Evolutionary conservation across 30 jellyfish, hydroid and myxozoan genomes (phyloP).

Genomic region (Hydra vulgaris): DNA sequence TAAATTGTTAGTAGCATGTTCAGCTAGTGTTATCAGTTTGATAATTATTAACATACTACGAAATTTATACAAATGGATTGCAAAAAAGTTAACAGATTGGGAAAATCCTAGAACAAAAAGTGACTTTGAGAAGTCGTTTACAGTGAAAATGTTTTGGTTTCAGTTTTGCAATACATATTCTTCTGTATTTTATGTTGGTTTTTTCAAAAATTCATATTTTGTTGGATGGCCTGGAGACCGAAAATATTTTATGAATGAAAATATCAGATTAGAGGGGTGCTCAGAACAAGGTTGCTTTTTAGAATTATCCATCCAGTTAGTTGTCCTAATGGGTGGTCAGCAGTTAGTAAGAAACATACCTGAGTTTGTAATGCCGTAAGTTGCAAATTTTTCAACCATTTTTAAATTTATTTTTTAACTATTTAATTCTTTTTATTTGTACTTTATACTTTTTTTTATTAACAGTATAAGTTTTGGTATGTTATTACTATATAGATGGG

Average conservation of each 20-base stretch:
- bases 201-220: constrained; percentile 36
- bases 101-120: constrained; percentile 49
- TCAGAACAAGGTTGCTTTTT: constrained; percentile 47
- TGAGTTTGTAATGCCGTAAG: constrained; percentile 40
- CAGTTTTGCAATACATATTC: constrained; percentile 49
- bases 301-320: constrained; percentile 38
- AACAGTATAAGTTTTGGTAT: no score
- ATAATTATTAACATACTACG: constrained; percentile 17
- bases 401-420: no score
- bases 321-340: constrained; percentile 45
- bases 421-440: not conserved
- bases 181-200: constrained; percentile 51
- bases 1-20: constrained; percentile 28
- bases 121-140: constrained; percentile 40
- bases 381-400: not conserved
- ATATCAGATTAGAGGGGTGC: constrained; percentile 44
- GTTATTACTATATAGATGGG: no score
- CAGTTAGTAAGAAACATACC: constrained; percentile 38
- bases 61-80: constrained; percentile 18
- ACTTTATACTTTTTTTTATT: no score
- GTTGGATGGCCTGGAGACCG: constrained; percentile 53
- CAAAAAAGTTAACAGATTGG: constrained; percentile 37
- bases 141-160: constrained; percentile 56
- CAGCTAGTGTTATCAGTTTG: constrained; percentile 44
- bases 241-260: constrained; percentile 10